Conservation (phyloP, 1,140 invertebrate species). For the Planococcus citri region DNA sequence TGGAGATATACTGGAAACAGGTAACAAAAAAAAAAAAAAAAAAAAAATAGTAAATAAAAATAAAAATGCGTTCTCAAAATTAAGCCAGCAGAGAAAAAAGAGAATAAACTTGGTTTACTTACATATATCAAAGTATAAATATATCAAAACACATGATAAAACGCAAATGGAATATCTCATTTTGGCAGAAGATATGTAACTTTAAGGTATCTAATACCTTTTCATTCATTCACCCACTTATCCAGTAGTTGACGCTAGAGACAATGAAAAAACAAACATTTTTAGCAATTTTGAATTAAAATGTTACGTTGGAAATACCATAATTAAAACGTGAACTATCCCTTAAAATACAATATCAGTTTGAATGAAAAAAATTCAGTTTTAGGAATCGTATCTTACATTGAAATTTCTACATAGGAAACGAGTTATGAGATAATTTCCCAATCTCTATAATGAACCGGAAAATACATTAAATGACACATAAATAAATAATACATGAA, state of each 20-base stretch:
- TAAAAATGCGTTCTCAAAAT: background rate
- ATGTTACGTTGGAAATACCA: background rate
- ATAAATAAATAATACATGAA: no score
- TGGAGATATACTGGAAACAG: background rate
- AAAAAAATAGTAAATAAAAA: no score
- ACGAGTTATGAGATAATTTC: no score
- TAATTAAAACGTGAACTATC: background rate
- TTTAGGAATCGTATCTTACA: no score
- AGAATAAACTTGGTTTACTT: constrained; percentile 2
- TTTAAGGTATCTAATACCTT: constrained; percentile 10
- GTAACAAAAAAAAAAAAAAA: no score
- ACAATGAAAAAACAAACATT: background rate
- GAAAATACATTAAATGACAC: no score
- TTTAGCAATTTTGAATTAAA: background rate
- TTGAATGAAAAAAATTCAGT: no score
- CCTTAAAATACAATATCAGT: background rate
- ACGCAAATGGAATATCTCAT: constrained; percentile 19
- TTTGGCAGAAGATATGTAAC: background rate
- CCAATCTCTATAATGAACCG: no score
- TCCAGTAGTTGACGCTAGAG: constrained; percentile 6
- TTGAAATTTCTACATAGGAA: no score
- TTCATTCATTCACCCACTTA: constrained; percentile 9
- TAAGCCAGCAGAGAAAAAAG: background rate
- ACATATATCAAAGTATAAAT: constrained; percentile 14
- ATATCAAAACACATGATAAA: constrained; percentile 19